These are phyloP conservation scores for Saccopteryx bilineata DNA, from an alignment of 2,113 vertebrate genomes.

Conservation along the genomic window DNA sequence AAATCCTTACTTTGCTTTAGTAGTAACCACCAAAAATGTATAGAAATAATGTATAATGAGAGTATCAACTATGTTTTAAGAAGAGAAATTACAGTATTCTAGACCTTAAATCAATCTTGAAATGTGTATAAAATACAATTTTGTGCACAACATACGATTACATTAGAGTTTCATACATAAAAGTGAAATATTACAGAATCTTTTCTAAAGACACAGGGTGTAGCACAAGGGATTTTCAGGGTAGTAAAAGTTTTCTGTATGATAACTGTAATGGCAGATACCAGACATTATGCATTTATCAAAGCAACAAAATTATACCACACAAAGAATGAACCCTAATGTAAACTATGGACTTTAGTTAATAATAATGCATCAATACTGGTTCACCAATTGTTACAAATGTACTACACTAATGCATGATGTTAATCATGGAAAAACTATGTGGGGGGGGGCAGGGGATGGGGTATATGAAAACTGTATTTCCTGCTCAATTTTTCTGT, in stretches of 20 bases:
- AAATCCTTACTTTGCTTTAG: background rate
- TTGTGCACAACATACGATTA: slow-evolving; percentile 27
- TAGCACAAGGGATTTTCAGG: background rate
- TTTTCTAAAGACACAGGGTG: background rate
- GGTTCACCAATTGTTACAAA: background rate
- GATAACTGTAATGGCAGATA: background rate
- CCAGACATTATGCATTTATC: background rate
- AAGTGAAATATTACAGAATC: background rate
- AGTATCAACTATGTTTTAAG: background rate
- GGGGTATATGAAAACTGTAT: background rate
- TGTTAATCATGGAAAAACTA: background rate
- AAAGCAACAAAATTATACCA: background rate
- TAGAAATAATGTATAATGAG: background rate
- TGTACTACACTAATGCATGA: background rate
- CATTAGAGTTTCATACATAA: background rate
- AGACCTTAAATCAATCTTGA: slow-evolving; percentile 16
- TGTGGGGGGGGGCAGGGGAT: background rate
- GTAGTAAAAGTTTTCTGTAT: background rate
- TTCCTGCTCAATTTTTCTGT: background rate
- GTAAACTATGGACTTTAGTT: background rate
- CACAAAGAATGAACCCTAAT: background rate
- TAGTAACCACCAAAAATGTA: background rate
- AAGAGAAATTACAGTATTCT: slow-evolving; percentile 14
- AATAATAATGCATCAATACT: background rate
- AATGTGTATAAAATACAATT: background rate